A percentile compares a stretch with the other conserved stretches of the same genome.
Evolutionary conservation across 2,888 invertebrate genomes (phyloP).

Genomic region (Strigamia crassipes): DNA sequence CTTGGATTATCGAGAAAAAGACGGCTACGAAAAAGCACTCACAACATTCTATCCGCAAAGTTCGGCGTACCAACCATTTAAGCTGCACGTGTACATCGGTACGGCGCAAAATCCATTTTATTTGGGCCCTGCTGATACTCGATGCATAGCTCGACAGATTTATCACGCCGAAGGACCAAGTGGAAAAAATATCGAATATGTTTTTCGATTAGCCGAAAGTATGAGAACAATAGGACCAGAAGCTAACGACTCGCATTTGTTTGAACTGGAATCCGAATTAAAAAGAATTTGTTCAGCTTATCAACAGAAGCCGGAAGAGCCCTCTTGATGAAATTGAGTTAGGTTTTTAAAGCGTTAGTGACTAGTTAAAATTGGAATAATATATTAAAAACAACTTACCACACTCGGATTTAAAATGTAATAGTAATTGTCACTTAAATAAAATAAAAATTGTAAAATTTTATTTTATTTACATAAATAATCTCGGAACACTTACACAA

Average conservation of each 20-base stretch:
- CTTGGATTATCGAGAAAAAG: conserved; percentile 88
- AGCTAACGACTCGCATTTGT: conserved; percentile 76
- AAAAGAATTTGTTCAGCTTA: not conserved
- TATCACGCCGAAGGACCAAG: conserved; percentile 75
- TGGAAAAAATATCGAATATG: conserved; percentile 89
- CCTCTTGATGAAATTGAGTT: not conserved
- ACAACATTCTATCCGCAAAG: conserved; percentile 69
- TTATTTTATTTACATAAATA: conserved; percentile 24
- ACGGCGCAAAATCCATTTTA: conserved; percentile 79
- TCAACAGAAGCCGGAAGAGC: not conserved
- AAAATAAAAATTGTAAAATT: not conserved
- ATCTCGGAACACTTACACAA: not conserved
- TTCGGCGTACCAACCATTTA: conserved; percentile 65
- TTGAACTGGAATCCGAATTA: conserved; percentile 71
- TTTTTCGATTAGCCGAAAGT: conserved; percentile 78
- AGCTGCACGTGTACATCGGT: conserved; percentile 80
- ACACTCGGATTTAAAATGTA: not conserved
- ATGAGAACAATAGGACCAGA: conserved; percentile 77
- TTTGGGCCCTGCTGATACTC: conserved; percentile 74
- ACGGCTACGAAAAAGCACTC: conserved; percentile 78
- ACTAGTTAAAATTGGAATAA: not conserved
- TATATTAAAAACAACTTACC: not conserved
- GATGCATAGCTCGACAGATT: conserved; percentile 80
- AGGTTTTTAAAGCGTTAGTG: not conserved
- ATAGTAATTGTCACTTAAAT: not conserved